Evolutionary conservation across 2,113 vertebrate genomes (phyloP).

Genomic region (Brachyistius frenatus): DNA sequence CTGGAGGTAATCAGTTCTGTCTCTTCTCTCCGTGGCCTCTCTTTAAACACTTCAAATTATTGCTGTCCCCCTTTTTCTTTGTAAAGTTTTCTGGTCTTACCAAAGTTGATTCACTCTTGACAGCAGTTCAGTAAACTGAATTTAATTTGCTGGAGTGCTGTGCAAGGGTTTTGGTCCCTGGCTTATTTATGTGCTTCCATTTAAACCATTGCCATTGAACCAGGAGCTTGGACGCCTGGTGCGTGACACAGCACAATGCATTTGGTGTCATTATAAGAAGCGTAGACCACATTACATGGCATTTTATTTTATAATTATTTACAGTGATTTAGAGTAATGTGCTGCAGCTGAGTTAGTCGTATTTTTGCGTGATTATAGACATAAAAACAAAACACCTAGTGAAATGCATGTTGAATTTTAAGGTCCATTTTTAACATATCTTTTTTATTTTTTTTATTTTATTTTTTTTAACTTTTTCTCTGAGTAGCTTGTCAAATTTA

Average conservation of each 20-base stretch:
- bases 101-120: slow-evolving; percentile 21
- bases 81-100: slow-evolving; percentile 16
- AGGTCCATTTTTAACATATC: too few relatives aligned
- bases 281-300: not conserved
- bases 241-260: slow-evolving; percentile 21
- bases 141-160: slow-evolving; percentile 57
- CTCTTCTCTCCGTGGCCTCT: slow-evolving; percentile 26
- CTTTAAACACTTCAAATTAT: slow-evolving; percentile 42
- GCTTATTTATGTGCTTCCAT: slow-evolving; percentile 48
- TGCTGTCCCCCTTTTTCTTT: slow-evolving; percentile 24
- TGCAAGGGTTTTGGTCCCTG: slow-evolving; percentile 29
- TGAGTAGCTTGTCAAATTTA: not conserved
- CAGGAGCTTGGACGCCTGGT: not conserved
- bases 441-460: too few relatives aligned
- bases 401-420: too few relatives aligned
- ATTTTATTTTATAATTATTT: not conserved
- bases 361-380: not conserved
- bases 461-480: not conserved
- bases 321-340: not conserved
- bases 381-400: too few relatives aligned
- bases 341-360: not conserved
- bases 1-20: slow-evolving; percentile 39
- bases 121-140: slow-evolving; percentile 44
- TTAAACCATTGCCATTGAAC: slow-evolving; percentile 41
- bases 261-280: slow-evolving; percentile 9